phyloP scores from a whole-genome alignment of 2,113 vertebrate genomes.

The Dasyprocta punctata region DNA sequence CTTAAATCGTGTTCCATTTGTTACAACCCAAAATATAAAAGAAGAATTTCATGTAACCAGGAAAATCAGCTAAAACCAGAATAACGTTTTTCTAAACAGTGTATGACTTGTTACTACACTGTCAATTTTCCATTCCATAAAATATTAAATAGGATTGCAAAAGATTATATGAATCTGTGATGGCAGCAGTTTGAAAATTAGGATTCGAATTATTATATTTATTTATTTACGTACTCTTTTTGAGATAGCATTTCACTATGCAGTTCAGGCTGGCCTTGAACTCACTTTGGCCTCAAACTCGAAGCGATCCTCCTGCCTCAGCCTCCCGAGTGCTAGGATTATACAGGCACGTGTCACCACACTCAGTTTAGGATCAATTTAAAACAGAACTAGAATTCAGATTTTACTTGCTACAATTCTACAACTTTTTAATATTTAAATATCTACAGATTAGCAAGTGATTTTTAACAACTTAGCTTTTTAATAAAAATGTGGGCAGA shows the following conservation, averaged over 20 bases:
- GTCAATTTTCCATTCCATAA: conserved; percentile 14
- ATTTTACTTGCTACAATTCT: conserved; percentile 27
- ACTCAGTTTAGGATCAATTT: not conserved
- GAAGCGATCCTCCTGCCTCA: no score
- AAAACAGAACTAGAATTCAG: conserved; percentile 31
- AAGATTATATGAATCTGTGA: not conserved
- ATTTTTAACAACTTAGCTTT: conserved; percentile 32
- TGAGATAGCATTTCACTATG: no score
- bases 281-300: no score
- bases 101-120: not conserved
- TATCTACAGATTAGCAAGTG: conserved; percentile 29
- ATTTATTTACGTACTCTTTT: no score
- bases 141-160: conserved; percentile 20
- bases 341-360: no score
- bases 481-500: conserved; percentile 17
- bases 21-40: conserved; percentile 29
- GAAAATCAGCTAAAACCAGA: conserved; percentile 39
- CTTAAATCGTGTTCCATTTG: not conserved
- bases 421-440: conserved; percentile 39
- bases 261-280: no score
- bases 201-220: not conserved
- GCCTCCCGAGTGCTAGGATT: no score
- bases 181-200: conserved; percentile 18
- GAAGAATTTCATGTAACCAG: conserved; percentile 15
- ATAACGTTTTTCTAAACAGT: not conserved